Evolutionary conservation across 2,113 vertebrate species (phyloP).

Genomic region (Pionites leucogaster): DNA sequence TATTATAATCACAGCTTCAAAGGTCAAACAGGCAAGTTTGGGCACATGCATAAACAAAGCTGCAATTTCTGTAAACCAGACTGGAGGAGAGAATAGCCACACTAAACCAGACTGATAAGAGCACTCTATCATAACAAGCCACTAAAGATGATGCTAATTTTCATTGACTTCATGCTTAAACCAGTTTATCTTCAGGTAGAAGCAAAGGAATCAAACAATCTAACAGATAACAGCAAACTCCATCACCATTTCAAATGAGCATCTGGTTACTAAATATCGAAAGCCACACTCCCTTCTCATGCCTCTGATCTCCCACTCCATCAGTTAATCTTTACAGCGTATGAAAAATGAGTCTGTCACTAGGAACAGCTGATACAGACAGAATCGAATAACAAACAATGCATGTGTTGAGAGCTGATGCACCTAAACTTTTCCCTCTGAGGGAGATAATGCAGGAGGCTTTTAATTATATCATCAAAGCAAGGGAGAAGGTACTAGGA

Average conservation of each 20-base stretch:
- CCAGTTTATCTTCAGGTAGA: conserved; percentile 49
- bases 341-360: not conserved
- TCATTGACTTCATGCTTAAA: not conserved
- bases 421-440: not conserved
- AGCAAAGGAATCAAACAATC: conserved; percentile 54
- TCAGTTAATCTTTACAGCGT: conserved; percentile 41
- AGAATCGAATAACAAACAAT: conserved; percentile 6
- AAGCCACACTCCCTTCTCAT: not conserved
- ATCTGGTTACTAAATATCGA: conserved; percentile 47
- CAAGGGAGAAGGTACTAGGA: conserved; percentile 27
- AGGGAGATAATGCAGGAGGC: conserved; percentile 33
- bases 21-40: conserved; percentile 63
- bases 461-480: conserved; percentile 63
- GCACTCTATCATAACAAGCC: conserved; percentile 1
- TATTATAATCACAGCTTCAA: conserved; percentile 66
- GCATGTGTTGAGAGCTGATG: not conserved
- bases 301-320: conserved; percentile 53
- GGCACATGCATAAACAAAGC: conserved; percentile 66
- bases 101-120: conserved; percentile 39
- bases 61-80: conserved; percentile 42
- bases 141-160: conserved; percentile 35
- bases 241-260: conserved; percentile 59
- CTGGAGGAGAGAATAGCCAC: conserved; percentile 20
- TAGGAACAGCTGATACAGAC: conserved; percentile 26
- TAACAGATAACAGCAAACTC: conserved; percentile 42